A percentile compares a stretch with the other conserved stretches of the same genome.
Evolutionary conservation across 2,888 invertebrate genomes (phyloP).

Genomic region (Creontiades dilutus): DNA sequence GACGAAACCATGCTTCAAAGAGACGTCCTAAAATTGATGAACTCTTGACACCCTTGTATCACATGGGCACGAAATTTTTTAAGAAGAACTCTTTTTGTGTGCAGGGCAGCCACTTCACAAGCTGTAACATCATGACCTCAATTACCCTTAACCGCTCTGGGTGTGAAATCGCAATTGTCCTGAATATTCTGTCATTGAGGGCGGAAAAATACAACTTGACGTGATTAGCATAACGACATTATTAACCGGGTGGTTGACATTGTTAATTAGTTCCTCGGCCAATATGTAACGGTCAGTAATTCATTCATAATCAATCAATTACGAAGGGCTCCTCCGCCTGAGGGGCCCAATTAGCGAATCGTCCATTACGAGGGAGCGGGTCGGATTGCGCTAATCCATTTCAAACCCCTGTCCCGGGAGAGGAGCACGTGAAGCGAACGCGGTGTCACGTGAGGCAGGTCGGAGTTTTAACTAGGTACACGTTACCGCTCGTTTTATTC

Average conservation of each 20-base stretch:
- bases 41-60: too few species aligned
- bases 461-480: not conserved
- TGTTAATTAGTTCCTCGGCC: constrained; percentile 42
- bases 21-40: too few species aligned
- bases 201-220: not conserved
- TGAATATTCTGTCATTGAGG: too few species aligned
- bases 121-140: too few species aligned
- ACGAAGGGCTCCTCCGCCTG: not conserved
- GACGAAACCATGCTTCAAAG: too few species aligned
- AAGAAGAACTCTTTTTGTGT: too few species aligned
- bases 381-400: constrained; percentile 60
- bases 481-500: not conserved
- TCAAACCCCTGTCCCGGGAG: not conserved
- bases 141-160: too few species aligned
- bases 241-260: not conserved
- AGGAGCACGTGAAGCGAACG: not conserved
- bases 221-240: not conserved
- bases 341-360: constrained; percentile 44
- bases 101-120: too few species aligned
- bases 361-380: not conserved
- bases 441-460: not conserved
- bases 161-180: too few species aligned
- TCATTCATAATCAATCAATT: constrained; percentile 65
- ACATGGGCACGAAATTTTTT: too few species aligned
- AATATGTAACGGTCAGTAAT: constrained; percentile 30